These are phyloP conservation scores for Paracyclopina nana DNA, from an alignment of 1,140 invertebrate genomes.

Conservation along the genomic window DNA sequence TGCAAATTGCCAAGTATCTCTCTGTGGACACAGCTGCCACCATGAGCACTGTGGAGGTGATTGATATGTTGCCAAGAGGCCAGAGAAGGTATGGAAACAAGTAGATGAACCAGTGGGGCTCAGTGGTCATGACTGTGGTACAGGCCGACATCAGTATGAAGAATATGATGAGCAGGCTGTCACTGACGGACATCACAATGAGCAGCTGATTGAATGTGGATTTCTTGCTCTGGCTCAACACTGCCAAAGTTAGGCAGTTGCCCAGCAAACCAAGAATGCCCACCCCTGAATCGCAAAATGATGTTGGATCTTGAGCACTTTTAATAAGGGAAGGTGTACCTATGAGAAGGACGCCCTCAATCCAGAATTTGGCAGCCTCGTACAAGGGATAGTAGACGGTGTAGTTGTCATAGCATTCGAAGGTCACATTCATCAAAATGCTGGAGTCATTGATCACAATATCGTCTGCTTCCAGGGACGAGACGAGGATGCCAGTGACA, in stretches of 20 bases:
- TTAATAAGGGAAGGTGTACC: no score
- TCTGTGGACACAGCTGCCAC: constrained; percentile 8
- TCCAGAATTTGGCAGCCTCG: constrained; percentile 9
- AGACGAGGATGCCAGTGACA: neutral
- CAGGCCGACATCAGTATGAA: constrained; percentile 5
- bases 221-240: constrained; percentile 4
- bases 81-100: constrained; percentile 12
- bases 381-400: neutral
- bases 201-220: constrained; percentile 8
- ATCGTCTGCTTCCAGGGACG: neutral
- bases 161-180: constrained; percentile 1
- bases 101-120: constrained; percentile 7
- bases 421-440: neutral
- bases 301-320: no score
- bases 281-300: no score
- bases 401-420: constrained; percentile 10
- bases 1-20: constrained; percentile 14
- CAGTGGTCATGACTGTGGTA: neutral
- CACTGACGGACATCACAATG: constrained; percentile 1
- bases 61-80: constrained; percentile 9
- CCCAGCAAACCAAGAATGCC: constrained; percentile 6
- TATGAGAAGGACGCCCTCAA: constrained; percentile 8
- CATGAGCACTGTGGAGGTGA: constrained; percentile 10
- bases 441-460: neutral
- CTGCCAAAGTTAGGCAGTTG: neutral